Evolutionary conservation across 2,113 vertebrate species (phyloP), one percentile per base, ranked within the genome.

Genomic region (Prochilodus magdalenae): DNA sequence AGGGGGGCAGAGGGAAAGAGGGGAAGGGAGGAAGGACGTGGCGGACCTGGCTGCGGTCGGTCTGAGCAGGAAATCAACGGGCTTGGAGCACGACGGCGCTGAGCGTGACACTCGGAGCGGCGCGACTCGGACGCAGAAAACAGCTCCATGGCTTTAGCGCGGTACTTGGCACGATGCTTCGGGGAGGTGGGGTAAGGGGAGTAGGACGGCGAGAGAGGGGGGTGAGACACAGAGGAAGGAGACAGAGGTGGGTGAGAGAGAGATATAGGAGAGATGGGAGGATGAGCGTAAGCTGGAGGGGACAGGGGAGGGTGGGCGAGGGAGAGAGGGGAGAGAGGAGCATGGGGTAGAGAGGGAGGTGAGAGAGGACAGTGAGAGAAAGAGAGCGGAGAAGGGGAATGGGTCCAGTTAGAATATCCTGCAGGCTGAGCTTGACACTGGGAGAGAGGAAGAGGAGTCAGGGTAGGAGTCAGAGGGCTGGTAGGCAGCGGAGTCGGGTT

Each of bases 21-120:
- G 73, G 96, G 96, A 67, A 97, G 94, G 62, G 96, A 97, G 4
- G 96, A 96, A 13, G 96, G 96, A 49, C 96, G 91, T 20, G 96
- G 95, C 1, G 95, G 96, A 82, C 92, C 91, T 73, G 95, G 92
- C 77, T 93, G 95, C 78, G 93, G 87, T 83, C 91, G 94, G 83
- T 97, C 96, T 22, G 94, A 90, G 69, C 92, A 93, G 86, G 96
- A 95, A 85, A 96, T 93, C 6, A 96, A 95, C 22, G 96, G 96
- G 81, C 96, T 98, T 15, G 96, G 96, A 20, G 96, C 96, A 24
- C 96, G 93, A 67, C 95, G 91, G 49, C 95, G 84, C 90, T 92
- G 88, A 85, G 89, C 80, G 78, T 59, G 92, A 70, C 92, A 84
- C 6, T 93, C 89, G 16, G 93, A 33, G 26, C 91, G 91, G 0